Evolutionary conservation across 2,888 invertebrate genomes (phyloP).

Genomic region (Rhamnusium bicolor): DNA sequence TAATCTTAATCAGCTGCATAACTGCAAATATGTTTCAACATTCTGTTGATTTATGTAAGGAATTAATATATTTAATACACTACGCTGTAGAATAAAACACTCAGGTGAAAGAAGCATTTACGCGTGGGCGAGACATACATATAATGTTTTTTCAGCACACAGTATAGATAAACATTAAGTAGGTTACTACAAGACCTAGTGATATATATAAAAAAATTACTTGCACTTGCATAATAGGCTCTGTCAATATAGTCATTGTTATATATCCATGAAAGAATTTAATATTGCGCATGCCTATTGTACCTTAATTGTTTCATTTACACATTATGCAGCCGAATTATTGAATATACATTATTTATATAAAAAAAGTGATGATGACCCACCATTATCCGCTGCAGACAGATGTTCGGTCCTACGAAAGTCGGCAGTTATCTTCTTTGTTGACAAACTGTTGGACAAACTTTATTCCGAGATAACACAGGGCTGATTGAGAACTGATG

Average conservation of each 20-base stretch:
- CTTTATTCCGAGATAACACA: too few relatives aligned
- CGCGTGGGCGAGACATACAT: constrained; percentile 12
- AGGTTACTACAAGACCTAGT: constrained; percentile 12
- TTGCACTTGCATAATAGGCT: background rate
- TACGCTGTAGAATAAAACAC: background rate
- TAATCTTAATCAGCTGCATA: constrained; percentile 21
- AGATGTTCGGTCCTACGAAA: too few relatives aligned
- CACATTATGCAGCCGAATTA: too few relatives aligned
- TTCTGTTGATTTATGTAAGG: constrained; percentile 4
- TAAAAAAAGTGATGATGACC: too few relatives aligned
- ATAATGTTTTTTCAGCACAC: background rate
- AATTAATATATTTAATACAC: constrained; percentile 9
- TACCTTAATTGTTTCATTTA: background rate
- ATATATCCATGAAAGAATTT: background rate
- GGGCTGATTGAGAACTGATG: too few relatives aligned
- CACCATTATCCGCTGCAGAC: too few relatives aligned
- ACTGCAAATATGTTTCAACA: constrained; percentile 16
- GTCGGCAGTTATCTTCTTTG: too few relatives aligned
- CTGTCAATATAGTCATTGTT: background rate
- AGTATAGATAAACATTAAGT: background rate
- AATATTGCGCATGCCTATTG: too few relatives aligned
- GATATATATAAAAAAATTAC: constrained; percentile 1
- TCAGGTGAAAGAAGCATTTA: background rate
- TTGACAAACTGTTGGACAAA: too few relatives aligned
- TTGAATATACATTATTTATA: too few relatives aligned